A percentile compares a stretch with the other conserved stretches of the same genome.
These are phyloP conservation scores for Stigmatopora nigra DNA, from an alignment of 2,113 vertebrate species.

Conservation along the genomic window DNA sequence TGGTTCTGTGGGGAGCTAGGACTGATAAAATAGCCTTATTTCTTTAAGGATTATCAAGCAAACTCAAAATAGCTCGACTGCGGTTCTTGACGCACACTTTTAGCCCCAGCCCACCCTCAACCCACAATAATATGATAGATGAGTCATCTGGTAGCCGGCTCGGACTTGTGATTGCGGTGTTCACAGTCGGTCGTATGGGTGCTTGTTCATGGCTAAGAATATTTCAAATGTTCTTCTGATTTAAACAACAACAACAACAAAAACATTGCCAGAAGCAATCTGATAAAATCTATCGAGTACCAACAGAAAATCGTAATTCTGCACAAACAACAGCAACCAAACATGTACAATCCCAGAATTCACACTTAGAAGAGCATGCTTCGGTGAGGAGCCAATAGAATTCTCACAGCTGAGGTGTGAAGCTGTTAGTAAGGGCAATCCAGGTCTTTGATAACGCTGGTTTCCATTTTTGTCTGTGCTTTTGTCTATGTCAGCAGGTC, in stretches of 20 bases:
- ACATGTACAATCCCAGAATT: slow-evolving; percentile 1
- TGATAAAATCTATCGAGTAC: neutral
- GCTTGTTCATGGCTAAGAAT: neutral
- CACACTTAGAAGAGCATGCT: neutral
- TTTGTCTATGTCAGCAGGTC: neutral
- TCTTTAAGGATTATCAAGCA: slow-evolving; percentile 56
- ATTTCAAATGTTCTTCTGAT: neutral
- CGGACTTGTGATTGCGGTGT: slow-evolving; percentile 29
- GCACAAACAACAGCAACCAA: neutral
- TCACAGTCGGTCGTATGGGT: neutral
- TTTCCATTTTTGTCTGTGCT: neutral
- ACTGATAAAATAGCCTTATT: slow-evolving; percentile 44
- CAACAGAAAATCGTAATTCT: neutral
- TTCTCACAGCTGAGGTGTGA: neutral
- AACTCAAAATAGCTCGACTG: slow-evolving; percentile 54
- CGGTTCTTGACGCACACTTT: slow-evolving; percentile 33
- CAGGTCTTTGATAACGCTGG: neutral
- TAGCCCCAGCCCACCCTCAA: neutral
- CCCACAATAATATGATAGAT: slow-evolving; percentile 39
- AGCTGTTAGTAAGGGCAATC: neutral
- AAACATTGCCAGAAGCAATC: neutral
- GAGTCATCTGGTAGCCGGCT: slow-evolving; percentile 53
- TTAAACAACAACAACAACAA: neutral
- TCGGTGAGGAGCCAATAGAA: neutral
- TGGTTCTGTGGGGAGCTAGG: slow-evolving; percentile 47